Conservation (phyloP, 2,113 vertebrate species). For the Carassius auratus region DNA sequence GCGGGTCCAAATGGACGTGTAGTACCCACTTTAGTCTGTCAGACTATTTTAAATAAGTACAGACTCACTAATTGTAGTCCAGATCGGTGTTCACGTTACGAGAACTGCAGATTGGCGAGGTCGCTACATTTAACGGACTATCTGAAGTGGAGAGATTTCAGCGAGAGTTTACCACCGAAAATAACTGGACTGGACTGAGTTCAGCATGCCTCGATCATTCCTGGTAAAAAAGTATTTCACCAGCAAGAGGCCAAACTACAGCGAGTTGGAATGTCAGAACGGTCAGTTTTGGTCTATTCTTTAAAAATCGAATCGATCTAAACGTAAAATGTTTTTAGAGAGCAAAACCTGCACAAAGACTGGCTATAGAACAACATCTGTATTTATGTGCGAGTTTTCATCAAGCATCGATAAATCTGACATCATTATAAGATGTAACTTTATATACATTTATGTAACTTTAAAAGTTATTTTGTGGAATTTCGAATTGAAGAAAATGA, state of each 20-base stretch:
- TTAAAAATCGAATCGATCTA: neutral
- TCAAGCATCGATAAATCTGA: neutral
- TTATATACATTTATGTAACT: neutral
- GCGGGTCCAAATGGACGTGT: conserved; percentile 47
- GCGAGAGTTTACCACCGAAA: neutral
- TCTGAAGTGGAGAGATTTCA: neutral
- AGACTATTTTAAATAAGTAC: conserved; percentile 49
- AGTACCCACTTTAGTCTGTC: conserved; percentile 37
- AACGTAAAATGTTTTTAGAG: neutral
- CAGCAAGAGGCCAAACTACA: conserved; percentile 95
- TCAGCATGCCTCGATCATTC: conserved; percentile 93
- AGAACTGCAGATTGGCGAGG: conserved; percentile 2
- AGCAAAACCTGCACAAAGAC: neutral
- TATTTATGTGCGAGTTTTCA: neutral
- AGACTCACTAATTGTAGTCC: conserved; percentile 48
- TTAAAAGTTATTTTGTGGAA: neutral
- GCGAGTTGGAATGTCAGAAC: conserved; percentile 88
- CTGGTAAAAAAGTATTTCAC: conserved; percentile 92
- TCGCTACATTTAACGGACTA: neutral
- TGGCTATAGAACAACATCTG: neutral
- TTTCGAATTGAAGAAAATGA: too few species aligned
- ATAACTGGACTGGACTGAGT: conserved; percentile 25
- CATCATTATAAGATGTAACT: neutral
- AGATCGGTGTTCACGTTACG: conserved; percentile 9
- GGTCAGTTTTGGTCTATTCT: conserved; percentile 73